phyloP scores from a whole-genome alignment of 1,140 invertebrate genomes.

The Aphaenogaster ashmeadi region DNA sequence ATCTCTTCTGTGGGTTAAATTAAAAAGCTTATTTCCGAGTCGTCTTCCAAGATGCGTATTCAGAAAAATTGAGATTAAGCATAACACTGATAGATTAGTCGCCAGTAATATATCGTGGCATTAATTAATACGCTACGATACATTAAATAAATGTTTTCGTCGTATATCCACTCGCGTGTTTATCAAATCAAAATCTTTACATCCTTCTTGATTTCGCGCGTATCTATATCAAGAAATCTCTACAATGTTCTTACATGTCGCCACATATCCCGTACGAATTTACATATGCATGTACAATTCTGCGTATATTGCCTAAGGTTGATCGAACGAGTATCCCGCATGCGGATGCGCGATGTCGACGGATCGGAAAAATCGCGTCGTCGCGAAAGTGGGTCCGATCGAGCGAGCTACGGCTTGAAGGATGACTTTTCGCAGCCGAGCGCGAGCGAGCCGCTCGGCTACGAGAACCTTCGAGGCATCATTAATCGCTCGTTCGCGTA shows the following conservation, averaged over 20 bases:
- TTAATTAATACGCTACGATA: neutral
- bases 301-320: conserved; percentile 25
- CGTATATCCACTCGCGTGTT: neutral
- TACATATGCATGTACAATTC: conserved; percentile 37
- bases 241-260: neutral
- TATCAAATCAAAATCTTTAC: neutral
- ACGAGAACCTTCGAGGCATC: conserved; percentile 56
- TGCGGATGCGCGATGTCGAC: conserved; percentile 44
- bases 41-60: neutral
- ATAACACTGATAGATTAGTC: neutral
- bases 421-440: conserved; percentile 69
- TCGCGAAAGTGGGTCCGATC: conserved; percentile 81
- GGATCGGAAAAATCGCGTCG: conserved; percentile 72
- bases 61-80: neutral
- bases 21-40: neutral
- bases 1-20: too few relatives aligned
- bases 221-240: conserved; percentile 17
- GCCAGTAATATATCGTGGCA: neutral
- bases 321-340: neutral
- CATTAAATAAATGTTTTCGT: neutral
- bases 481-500: conserved; percentile 78
- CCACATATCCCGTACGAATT: neutral
- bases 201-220: neutral
- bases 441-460: conserved; percentile 34
- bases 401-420: conserved; percentile 45